Evolutionary conservation across 1,140 invertebrate genomes (phyloP).

Genomic region (Rhyacophila brunnea): DNA sequence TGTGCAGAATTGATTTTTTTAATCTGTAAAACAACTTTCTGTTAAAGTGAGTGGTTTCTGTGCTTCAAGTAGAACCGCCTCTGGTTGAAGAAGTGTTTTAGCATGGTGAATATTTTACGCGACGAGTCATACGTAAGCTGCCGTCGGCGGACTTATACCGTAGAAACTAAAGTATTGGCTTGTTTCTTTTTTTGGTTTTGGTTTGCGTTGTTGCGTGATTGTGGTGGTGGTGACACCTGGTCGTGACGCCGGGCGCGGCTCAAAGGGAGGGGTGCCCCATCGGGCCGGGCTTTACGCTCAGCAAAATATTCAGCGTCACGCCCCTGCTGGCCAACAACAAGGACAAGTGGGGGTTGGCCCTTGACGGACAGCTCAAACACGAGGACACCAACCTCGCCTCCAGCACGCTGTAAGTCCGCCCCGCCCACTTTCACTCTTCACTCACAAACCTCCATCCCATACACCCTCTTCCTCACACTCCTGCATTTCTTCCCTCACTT

Average conservation of each 20-base stretch:
- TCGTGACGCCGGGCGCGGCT: neutral
- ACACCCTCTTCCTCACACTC: neutral
- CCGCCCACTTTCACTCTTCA: neutral
- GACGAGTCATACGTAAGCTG: too few relatives aligned
- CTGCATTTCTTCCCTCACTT: neutral
- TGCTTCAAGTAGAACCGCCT: too few relatives aligned
- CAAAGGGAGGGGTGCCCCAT: constrained; percentile 94
- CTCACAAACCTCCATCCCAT: neutral
- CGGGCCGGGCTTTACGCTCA: constrained; percentile 94
- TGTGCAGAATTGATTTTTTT: too few relatives aligned
- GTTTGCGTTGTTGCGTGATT: constrained; percentile 36
- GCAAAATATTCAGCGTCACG: constrained; percentile 95
- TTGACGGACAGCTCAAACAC: constrained; percentile 98
- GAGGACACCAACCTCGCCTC: constrained; percentile 98
- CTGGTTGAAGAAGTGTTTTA: too few relatives aligned
- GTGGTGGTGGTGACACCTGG: constrained; percentile 32
- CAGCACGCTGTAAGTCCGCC: constrained; percentile 77
- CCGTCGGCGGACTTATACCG: too few relatives aligned
- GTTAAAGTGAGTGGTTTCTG: too few relatives aligned
- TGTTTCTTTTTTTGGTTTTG: constrained; percentile 37
- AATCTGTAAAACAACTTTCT: too few relatives aligned
- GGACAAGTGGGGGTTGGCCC: constrained; percentile 96
- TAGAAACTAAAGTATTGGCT: constrained; percentile 36
- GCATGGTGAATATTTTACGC: too few relatives aligned
- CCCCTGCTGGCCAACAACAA: constrained; percentile 97